A percentile compares a stretch with the other conserved stretches of the same genome.
phyloP scores from a whole-genome alignment of 1,140 invertebrate species.

The Drosophila albomicans region DNA sequence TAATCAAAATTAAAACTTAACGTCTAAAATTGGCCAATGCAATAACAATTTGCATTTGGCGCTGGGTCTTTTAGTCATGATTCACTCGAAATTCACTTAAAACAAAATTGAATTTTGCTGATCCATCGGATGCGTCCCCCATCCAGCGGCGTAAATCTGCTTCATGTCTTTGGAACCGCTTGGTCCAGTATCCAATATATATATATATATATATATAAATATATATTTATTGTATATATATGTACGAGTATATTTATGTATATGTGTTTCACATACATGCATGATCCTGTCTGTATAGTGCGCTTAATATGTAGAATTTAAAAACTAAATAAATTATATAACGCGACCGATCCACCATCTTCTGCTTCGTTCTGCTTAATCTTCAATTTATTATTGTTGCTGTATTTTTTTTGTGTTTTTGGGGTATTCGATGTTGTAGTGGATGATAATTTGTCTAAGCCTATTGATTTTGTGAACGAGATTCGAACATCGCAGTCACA shows the following conservation, averaged over 20 bases:
- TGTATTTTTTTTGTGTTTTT: conserved; percentile 42
- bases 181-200: conserved; percentile 42
- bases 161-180: conserved; percentile 77
- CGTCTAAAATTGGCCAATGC: conserved; percentile 58
- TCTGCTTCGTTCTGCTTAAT: background rate
- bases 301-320: conserved; percentile 30
- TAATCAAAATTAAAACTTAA: conserved; percentile 67
- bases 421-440: conserved; percentile 61
- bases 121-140: conserved; percentile 35
- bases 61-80: conserved; percentile 61
- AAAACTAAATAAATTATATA: conserved; percentile 55
- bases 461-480: conserved; percentile 85
- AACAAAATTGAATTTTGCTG: conserved; percentile 76
- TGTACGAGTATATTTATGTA: background rate
- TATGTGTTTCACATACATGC: conserved; percentile 4
- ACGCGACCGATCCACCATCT: conserved; percentile 26
- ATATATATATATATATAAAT: conserved; percentile 27
- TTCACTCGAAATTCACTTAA: conserved; percentile 48
- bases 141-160: conserved; percentile 53
- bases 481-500: conserved; percentile 92
- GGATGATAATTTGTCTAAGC: conserved; percentile 51
- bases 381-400: conserved; percentile 30
- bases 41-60: conserved; percentile 59
- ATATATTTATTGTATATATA: conserved; percentile 12
- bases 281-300: conserved; percentile 7